phyloP scores from a whole-genome alignment of 2,888 invertebrate genomes.

The Nezara viridula region DNA sequence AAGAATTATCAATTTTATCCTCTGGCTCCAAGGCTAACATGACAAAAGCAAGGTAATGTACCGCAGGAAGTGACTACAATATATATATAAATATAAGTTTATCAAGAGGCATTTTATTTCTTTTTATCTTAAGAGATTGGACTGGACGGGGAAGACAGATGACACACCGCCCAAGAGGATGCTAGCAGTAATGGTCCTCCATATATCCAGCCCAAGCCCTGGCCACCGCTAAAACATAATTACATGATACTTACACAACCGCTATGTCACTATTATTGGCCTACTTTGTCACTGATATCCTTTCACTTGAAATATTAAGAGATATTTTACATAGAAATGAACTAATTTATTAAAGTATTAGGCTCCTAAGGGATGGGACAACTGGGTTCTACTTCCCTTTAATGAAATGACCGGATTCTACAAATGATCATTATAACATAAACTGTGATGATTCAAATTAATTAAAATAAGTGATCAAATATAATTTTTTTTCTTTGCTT shows the following conservation, averaged over 20 bases:
- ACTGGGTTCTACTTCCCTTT: neutral
- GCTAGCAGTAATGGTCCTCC: neutral
- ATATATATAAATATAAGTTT: no score
- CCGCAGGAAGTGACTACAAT: no score
- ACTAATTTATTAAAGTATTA: neutral
- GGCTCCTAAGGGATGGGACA: neutral
- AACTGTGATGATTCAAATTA: no score
- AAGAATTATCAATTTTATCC: no score
- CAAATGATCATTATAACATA: no score
- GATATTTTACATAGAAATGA: neutral
- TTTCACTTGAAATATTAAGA: neutral
- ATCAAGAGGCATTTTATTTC: neutral
- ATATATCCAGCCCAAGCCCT: neutral
- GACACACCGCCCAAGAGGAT: neutral
- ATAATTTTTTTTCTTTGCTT: no score
- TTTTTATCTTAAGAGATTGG: neutral
- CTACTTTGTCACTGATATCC: conserved; percentile 13
- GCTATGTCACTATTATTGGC: neutral
- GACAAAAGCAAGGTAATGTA: no score
- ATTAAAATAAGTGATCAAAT: no score
- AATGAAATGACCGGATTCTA: neutral
- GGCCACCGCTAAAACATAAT: neutral
- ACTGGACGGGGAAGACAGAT: neutral
- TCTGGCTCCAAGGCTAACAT: no score
- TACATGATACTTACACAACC: conserved; percentile 7